Evolutionary conservation across 2,888 invertebrate species (phyloP).

Genomic region (Nomada ferruginata): DNA sequence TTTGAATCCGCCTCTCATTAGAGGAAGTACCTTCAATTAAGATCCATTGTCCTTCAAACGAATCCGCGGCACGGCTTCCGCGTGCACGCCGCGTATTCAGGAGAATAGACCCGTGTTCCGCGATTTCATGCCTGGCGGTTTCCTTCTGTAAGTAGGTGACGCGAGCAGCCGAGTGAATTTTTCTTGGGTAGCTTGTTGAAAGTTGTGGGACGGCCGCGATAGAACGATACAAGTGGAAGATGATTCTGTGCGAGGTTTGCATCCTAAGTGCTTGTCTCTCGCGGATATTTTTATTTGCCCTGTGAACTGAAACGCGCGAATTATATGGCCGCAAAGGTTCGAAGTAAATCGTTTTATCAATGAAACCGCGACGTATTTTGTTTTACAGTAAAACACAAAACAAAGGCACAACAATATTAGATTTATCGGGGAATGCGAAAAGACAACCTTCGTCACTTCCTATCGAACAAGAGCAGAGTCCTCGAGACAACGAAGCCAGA

Average conservation of each 20-base stretch:
- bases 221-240: too few relatives aligned
- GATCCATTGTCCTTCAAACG: constrained; percentile 38
- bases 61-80: constrained; percentile 13
- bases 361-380: too few relatives aligned
- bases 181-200: not conserved
- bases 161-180: constrained; percentile 3
- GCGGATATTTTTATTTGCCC: too few relatives aligned
- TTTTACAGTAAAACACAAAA: too few relatives aligned
- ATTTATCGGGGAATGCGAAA: too few relatives aligned
- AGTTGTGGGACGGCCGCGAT: too few relatives aligned
- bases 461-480: not conserved
- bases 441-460: not conserved
- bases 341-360: too few relatives aligned
- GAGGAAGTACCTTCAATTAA: constrained; percentile 45
- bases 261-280: too few relatives aligned
- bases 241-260: too few relatives aligned
- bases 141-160: not conserved
- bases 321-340: too few relatives aligned
- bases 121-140: not conserved
- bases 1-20: constrained; percentile 37
- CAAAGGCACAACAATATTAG: too few relatives aligned
- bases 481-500: not conserved
- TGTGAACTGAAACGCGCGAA: too few relatives aligned
- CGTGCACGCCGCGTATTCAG: constrained; percentile 17
- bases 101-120: constrained; percentile 5